Conservation (phyloP, 2,113 vertebrate genomes). For the Hypocryptadius cinnamomeus region DNA sequence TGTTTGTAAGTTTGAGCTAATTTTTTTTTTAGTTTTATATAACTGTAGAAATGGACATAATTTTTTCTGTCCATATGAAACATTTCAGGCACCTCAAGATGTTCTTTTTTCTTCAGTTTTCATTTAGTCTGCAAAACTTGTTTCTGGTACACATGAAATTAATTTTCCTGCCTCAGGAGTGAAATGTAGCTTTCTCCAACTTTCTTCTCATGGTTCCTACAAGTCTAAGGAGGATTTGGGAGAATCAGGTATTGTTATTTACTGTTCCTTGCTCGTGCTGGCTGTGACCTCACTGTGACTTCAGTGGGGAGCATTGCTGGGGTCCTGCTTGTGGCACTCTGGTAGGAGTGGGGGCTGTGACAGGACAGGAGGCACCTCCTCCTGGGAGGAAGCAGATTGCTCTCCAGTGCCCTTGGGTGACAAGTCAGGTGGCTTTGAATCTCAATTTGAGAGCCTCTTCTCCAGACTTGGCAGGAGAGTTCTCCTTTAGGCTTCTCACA, state of each 20-base stretch:
- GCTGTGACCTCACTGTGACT: neutral
- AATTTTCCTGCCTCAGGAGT: neutral
- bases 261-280: rapidly evolving
- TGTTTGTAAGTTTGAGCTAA: neutral
- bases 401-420: neutral
- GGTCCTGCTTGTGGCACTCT: neutral
- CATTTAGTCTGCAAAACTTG: neutral
- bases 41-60: neutral
- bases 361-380: neutral
- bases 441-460: neutral
- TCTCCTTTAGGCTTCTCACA: neutral
- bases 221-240: neutral
- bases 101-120: neutral
- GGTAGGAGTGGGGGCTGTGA: neutral
- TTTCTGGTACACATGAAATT: neutral
- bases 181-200: neutral
- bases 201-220: neutral
- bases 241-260: neutral
- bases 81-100: neutral
- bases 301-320: neutral
- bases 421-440: neutral
- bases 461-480: neutral
- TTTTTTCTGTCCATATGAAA: neutral
- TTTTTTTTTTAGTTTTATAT: neutral
- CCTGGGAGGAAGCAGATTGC: neutral